Base-by-base conservation (phyloP, 2,888 invertebrate species). In the Heliothis peltigera region DNA sequence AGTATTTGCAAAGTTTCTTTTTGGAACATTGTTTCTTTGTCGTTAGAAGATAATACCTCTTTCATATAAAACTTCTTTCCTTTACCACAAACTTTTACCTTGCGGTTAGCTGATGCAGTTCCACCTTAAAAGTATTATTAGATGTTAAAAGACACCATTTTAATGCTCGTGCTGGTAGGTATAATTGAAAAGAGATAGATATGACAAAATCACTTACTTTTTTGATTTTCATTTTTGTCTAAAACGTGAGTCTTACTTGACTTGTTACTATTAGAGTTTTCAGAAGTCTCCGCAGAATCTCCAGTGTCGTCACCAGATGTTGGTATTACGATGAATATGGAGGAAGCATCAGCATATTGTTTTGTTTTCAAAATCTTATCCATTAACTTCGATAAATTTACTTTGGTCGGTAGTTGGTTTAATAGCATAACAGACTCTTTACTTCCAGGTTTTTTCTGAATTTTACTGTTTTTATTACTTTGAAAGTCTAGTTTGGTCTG, bases 251-350 rank as follows among this genome's bases (percentile, higher is more conserved):
- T 15, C 44, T 42, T 43, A 44, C 7, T 28, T 8, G 43, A 56
- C 46, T 22, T 1, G 22, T 25, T 19, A 53, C 52, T 49, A 1
- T 25, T 39, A 4, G 53, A 71, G 43, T 21, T 43, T 10, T 32
- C 8, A 12, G 32, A 12, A 10, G 7, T 19, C n/a, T 35, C 4
- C 4, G 32, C 42, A 39, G 56, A 39, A 10, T 18, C 2, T 3
- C n/a, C 57, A n/a, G 73, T 79, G 32, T 83, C 82, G 47, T 86
- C 84, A 10, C 85, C 84, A 18, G 83, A 82, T 6, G 53, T 46
- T 22, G 89, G 81, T 10, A 90, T 75, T 6, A 90, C 75, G 19
- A 91, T 68, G 54, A 84, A 84, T 32, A 89, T 77, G 3, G 89
- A 86, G 0, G 90, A 89, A 4, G 79, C 61, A 35, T 73, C 69